Percentiles rank a stretch among this genome's conserved stretches.
These are phyloP conservation scores for Calliphora vomitoria DNA, from an alignment of 2,888 invertebrate genomes.

Conservation along the genomic window DNA sequence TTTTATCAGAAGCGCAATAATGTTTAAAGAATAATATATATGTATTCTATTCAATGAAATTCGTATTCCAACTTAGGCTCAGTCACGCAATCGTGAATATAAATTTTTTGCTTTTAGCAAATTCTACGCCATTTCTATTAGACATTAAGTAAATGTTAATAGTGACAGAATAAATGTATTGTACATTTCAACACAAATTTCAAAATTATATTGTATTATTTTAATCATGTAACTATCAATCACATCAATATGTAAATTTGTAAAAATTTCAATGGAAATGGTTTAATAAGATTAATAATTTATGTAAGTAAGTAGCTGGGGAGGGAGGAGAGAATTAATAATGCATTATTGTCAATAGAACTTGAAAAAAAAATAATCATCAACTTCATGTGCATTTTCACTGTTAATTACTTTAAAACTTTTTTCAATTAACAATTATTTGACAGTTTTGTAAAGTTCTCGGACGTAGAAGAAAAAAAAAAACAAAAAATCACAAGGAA, in stretches of 20 bases:
- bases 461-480: background rate
- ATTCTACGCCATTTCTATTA: constrained; percentile 12
- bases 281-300: too few species aligned
- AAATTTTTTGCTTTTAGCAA: background rate
- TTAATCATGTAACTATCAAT: too few species aligned
- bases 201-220: too few species aligned
- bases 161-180: too few species aligned
- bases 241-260: too few species aligned
- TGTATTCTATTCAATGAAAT: background rate
- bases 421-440: constrained; percentile 1
- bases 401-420: constrained; percentile 2
- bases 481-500: background rate
- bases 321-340: background rate
- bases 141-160: too few species aligned
- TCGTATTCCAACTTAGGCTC: background rate
- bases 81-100: constrained; percentile 5
- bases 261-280: too few species aligned
- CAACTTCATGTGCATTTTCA: constrained; percentile 10
- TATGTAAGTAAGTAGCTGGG: too few species aligned
- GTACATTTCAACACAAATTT: too few species aligned
- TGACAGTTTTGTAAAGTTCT: background rate
- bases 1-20: constrained; percentile 18
- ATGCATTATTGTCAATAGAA: background rate
- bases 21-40: background rate
- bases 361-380: constrained; percentile 7